Percentiles rank a stretch among this genome's conserved stretches.
These are phyloP conservation scores for Habrosyne pyritoides DNA, from an alignment of 2,888 invertebrate species.

Conservation along the genomic window DNA sequence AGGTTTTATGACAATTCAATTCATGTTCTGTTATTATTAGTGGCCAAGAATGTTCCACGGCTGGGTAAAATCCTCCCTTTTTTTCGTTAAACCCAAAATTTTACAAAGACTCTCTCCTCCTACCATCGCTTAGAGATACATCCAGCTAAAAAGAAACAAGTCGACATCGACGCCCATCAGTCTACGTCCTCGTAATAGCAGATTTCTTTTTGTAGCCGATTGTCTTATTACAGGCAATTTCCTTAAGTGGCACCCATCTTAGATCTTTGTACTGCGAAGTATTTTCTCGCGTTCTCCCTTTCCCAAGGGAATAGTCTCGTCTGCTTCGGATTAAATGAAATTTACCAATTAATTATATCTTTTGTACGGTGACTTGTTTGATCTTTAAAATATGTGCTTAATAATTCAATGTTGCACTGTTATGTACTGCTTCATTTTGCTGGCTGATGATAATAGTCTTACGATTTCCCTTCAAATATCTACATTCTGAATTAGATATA, in stretches of 20 bases:
- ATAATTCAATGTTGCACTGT: neutral
- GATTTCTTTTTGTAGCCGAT: conserved; percentile 44
- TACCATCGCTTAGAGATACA: conserved; percentile 1
- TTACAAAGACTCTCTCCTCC: no score
- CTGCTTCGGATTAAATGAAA: conserved; percentile 26
- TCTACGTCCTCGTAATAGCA: conserved; percentile 34
- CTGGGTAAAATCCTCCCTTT: no score
- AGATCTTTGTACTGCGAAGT: conserved; percentile 27
- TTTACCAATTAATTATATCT: conserved; percentile 29
- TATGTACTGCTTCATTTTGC: neutral
- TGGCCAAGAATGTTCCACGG: no score
- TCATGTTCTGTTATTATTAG: no score
- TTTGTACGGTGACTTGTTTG: conserved; percentile 11
- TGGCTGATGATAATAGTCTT: no score
- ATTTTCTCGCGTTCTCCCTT: conserved; percentile 29
- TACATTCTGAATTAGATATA: no score
- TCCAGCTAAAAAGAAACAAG: conserved; percentile 18
- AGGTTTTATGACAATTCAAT: no score
- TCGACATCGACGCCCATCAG: conserved; percentile 29
- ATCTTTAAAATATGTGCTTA: neutral
- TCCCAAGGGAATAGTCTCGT: conserved; percentile 20
- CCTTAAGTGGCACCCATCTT: conserved; percentile 43
- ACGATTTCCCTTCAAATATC: no score
- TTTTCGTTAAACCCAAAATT: no score
- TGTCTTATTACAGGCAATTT: conserved; percentile 54